Evolutionary conservation across 2,888 invertebrate species (phyloP).

Genomic region (Polyommatus iphigenia): DNA sequence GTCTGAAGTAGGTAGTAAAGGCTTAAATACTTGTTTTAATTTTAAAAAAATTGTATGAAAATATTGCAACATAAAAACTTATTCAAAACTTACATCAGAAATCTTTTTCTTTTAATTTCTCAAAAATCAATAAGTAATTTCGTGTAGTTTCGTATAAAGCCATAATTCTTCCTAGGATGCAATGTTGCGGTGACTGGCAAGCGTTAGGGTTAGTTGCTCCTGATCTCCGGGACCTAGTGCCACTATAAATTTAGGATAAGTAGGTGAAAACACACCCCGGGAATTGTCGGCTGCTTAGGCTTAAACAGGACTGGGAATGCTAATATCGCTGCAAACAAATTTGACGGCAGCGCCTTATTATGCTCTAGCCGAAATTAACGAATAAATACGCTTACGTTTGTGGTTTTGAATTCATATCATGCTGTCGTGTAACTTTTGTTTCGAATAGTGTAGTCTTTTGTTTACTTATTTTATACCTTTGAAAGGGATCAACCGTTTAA

Average conservation of each 20-base stretch:
- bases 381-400: background rate
- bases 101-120: background rate
- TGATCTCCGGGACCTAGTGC: conserved; percentile 42
- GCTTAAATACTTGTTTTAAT: no score
- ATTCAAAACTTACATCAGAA: background rate
- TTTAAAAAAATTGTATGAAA: background rate
- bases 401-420: background rate
- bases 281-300: conserved; percentile 33
- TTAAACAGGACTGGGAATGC: conserved; percentile 26
- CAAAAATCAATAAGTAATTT: conserved; percentile 35
- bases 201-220: conserved; percentile 44
- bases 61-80: background rate
- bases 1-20: no score
- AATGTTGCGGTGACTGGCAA: conserved; percentile 46
- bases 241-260: conserved; percentile 40
- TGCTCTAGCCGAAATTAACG: background rate
- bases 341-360: background rate
- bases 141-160: conserved; percentile 37
- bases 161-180: conserved; percentile 45
- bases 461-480: no score
- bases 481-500: no score
- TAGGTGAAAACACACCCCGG: conserved; percentile 40
- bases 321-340: conserved; percentile 22
- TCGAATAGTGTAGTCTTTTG: no score
- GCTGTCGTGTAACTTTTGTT: background rate